phyloP scores from a whole-genome alignment of 1,140 invertebrate genomes.

The Bombus fervidus region DNA sequence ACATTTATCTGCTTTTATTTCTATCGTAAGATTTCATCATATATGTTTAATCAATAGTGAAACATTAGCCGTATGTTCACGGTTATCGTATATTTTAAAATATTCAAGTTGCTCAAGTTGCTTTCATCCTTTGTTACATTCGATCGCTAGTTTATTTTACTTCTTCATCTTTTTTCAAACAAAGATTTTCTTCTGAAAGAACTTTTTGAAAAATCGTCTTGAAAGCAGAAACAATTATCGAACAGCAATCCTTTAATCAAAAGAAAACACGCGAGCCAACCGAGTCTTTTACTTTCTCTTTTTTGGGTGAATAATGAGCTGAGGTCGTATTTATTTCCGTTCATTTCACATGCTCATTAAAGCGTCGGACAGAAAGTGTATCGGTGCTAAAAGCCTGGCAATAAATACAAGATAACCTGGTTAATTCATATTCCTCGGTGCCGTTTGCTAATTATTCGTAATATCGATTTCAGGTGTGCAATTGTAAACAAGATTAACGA shows the following conservation, averaged over 20 bases:
- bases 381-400: conserved; percentile 39
- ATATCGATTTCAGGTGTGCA: conserved; percentile 25
- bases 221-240: not conserved
- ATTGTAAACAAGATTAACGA: conserved; percentile 24
- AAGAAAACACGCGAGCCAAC: too few species aligned
- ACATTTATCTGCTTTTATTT: not conserved
- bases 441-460: conserved; percentile 36
- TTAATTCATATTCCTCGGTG: conserved; percentile 27
- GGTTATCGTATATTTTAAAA: too few species aligned
- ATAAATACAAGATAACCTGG: conserved; percentile 47
- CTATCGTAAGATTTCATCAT: too few species aligned
- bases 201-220: not conserved
- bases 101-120: too few species aligned
- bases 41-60: too few species aligned
- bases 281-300: not conserved
- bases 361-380: conserved; percentile 36
- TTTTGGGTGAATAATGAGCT: conserved; percentile 30
- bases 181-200: not conserved
- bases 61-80: too few species aligned
- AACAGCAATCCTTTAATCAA: not conserved
- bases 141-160: too few species aligned
- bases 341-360: conserved; percentile 36
- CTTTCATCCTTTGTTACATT: too few species aligned
- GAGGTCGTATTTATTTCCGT: conserved; percentile 19
- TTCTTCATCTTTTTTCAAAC: too few species aligned